These are phyloP conservation scores for Bombus sibiricus DNA, from an alignment of 1,140 invertebrate species.

Conservation along the genomic window DNA sequence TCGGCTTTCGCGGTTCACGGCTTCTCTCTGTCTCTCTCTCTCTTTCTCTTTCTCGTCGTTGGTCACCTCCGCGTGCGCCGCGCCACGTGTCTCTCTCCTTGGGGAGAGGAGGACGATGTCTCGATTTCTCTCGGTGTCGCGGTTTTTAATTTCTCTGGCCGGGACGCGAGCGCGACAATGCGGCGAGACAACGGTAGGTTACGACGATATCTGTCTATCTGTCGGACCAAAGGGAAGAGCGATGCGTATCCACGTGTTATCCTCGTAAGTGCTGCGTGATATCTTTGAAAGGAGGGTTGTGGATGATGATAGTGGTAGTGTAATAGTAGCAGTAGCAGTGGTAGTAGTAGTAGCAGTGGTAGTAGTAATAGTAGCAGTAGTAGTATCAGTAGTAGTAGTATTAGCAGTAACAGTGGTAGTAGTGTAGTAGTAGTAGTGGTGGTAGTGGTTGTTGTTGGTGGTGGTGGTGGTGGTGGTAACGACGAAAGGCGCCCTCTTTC, in stretches of 20 bases:
- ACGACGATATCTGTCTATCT: not conserved
- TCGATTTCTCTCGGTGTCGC: slow-evolving; percentile 14
- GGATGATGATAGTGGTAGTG: slow-evolving; percentile 7
- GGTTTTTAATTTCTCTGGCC: not conserved
- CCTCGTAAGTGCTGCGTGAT: slow-evolving; percentile 31
- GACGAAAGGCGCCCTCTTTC: slow-evolving; percentile 60
- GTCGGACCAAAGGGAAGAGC: not conserved
- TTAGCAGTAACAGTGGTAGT: not conserved
- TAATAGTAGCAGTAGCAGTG: not conserved
- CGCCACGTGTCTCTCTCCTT: slow-evolving; percentile 72
- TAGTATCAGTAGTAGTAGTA: not conserved
- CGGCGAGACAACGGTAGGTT: not conserved
- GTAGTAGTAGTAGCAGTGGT: not conserved
- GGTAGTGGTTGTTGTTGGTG: not conserved
- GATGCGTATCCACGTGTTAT: slow-evolving; percentile 7
- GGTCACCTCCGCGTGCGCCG: slow-evolving; percentile 67
- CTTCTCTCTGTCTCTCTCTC: slow-evolving; percentile 16
- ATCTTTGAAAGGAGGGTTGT: slow-evolving; percentile 25
- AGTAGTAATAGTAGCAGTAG: not conserved
- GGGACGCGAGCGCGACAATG: not conserved
- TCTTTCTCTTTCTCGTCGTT: not conserved
- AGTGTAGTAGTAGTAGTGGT: slow-evolving; percentile 12
- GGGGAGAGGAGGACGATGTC: slow-evolving; percentile 16
- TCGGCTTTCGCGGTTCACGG: not conserved
- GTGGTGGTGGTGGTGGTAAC: slow-evolving; percentile 30